These are phyloP conservation scores for Leptinotarsa undecemlineata DNA, from an alignment of 1,140 invertebrate genomes.

Conservation along the genomic window DNA sequence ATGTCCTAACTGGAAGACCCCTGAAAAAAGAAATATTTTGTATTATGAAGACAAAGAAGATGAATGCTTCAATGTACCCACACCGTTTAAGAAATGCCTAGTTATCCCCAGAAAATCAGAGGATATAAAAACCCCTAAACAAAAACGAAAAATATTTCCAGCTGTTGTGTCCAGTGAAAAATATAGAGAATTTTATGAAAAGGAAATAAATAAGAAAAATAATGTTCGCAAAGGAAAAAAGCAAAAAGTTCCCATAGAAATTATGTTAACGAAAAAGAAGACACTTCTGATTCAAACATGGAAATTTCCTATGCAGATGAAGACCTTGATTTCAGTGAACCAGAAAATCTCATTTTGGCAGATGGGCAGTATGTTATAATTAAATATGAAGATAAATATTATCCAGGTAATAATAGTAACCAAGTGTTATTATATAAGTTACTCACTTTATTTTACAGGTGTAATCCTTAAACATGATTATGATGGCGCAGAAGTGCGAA, in stretches of 20 bases:
- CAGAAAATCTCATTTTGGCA: slow-evolving; percentile 21
- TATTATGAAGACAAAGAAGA: slow-evolving; percentile 23
- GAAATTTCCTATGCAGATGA: slow-evolving; percentile 17
- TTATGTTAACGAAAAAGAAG: not conserved
- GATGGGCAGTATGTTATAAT: slow-evolving; percentile 23
- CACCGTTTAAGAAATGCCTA: slow-evolving; percentile 31
- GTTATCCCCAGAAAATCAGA: slow-evolving; percentile 4
- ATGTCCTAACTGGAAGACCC: slow-evolving; percentile 13
- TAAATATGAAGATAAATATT: slow-evolving; percentile 22
- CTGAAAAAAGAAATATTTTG: slow-evolving; percentile 7
- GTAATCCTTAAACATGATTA: slow-evolving; percentile 27
- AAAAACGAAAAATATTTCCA: slow-evolving; percentile 20
- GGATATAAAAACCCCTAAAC: slow-evolving; percentile 4
- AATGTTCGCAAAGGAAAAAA: slow-evolving; percentile 11
- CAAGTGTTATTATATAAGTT: too few species aligned
- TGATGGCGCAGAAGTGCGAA: slow-evolving; percentile 23
- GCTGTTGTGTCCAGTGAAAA: slow-evolving; percentile 30
- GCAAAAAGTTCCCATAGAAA: slow-evolving; percentile 15
- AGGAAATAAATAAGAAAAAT: slow-evolving; percentile 10
- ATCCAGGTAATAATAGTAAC: not conserved
- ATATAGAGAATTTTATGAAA: slow-evolving; percentile 26
- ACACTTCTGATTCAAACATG: slow-evolving; percentile 21
- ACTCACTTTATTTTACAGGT: slow-evolving; percentile 18
- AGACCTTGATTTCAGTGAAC: slow-evolving; percentile 26
- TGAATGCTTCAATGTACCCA: slow-evolving; percentile 24